Evolutionary conservation across 2,888 invertebrate species (phyloP), one percentile per base, ranked within the genome.

Genomic region (Timandra comae): DNA sequence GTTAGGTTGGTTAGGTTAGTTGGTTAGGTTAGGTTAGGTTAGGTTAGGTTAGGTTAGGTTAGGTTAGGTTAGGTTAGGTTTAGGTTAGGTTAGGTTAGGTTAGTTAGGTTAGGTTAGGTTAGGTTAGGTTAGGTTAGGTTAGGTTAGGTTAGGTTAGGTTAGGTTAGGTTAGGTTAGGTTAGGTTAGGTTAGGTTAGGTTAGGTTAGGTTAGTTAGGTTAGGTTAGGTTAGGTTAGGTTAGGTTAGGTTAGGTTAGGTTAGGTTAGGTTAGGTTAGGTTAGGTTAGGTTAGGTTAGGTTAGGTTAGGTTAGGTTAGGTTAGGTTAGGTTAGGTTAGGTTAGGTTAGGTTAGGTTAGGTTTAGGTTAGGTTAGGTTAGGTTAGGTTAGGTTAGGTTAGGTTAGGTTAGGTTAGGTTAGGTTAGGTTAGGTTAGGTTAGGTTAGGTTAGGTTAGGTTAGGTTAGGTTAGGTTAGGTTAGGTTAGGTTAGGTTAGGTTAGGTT

Each of bases 391-490:
- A n/a, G n/a, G n/a, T 35, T 35, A 35, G 30, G 30, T 35, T 32
- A 35, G 32, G 36, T 32, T 31, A 36, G 31, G 36, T 32, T 36
- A 35, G 32, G 32, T 27, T 31, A 28, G 29, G 32, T 28, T 32
- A 35, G 29, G 35, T 35, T 29, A 35, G 36, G 32, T 32, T 36
- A 36, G 36, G 30, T 28, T 36, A 36, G 36, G 36, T 36, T 36
- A 33, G 38, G 33, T 38, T 38, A 36, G 33, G 33, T 33, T 33
- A 33, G 33, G 32, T 38, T 38, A 32, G 39, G 38, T 39, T 39
- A 38, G 38, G 30, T 28, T 25, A 29, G 31, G 29, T 23, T 29
- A 33, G 37, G 30, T 33, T 38, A 33, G 37, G 26, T 32, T 31
- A 35, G 32, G 30, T 31, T 33, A 29, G 37, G 30, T 31, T 39